Evolutionary conservation across 2,888 invertebrate species (phyloP).

Genomic region (Coenonympha glycerion): DNA sequence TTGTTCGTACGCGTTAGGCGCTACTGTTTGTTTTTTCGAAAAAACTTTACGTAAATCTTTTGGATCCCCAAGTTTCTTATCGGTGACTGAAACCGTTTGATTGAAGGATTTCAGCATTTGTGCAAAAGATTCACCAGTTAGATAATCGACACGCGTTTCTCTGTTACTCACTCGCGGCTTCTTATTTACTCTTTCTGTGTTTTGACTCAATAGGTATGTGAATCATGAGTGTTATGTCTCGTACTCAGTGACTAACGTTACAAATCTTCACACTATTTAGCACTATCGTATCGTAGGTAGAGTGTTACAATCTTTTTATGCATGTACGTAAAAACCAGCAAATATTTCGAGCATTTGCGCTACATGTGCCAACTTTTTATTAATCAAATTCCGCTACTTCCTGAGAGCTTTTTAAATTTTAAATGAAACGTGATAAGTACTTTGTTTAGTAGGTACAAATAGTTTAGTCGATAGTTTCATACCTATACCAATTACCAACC

Average conservation of each 20-base stretch:
- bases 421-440: no score
- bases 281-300: constrained; percentile 26
- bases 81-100: constrained; percentile 2
- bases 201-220: constrained; percentile 62
- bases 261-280: constrained; percentile 37
- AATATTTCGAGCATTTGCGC: not conserved
- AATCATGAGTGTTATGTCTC: constrained; percentile 58
- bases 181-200: constrained; percentile 52
- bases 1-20: no score
- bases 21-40: no score
- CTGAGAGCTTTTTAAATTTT: not conserved
- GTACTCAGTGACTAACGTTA: constrained; percentile 49
- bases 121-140: constrained; percentile 27
- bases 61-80: no score
- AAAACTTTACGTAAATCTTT: no score
- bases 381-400: not conserved
- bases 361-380: not conserved
- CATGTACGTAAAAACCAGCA: not conserved
- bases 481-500: no score
- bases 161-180: constrained; percentile 48
- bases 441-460: no score
- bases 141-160: constrained; percentile 30
- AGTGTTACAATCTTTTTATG: constrained; percentile 22
- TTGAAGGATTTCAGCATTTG: constrained; percentile 14
- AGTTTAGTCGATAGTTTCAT: no score